Base-by-base conservation (phyloP, 2,113 vertebrate species). In the Rostratula benghalensis region DNA sequence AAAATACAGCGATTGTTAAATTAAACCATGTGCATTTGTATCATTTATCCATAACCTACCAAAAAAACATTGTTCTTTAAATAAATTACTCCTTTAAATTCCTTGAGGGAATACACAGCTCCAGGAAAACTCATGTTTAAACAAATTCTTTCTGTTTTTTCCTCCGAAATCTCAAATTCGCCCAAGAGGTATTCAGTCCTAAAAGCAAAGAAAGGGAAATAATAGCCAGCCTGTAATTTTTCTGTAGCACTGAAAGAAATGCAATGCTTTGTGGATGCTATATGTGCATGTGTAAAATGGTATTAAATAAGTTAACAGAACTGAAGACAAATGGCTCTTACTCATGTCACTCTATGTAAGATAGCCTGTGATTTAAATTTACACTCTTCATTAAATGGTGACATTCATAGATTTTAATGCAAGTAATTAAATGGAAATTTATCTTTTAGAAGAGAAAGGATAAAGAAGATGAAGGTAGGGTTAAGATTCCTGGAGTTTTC, bases 341-440 rank as follows among this genome's bases (percentile, higher is more conserved):
- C 39, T 92, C 51, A 7, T 21, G 53, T 69, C 59, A n/a, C 7
- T 41, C 79, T 37, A 10, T 87, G 53, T 28, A 10, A 60, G 68
- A 43, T 61, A 54, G 91, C 71, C 56, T 57, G 43, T 88, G 78
- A 79, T 70, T 81, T 87, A 45, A 68, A 48, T 88, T 74, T 74
- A 30, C 53, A 65, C 92, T 94, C 43, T 87, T 88, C 15, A 30
- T 84, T 85, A 84, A 77, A 70, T 83, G 41, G 64, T 91, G 48
- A 64, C 53, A 75, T 67, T 90, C 53, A 68, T 28, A 57, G 81
- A 63, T 80, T 70, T 56, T 93, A 74, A 95, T 91, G 37, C 74
- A 92, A 87, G 88, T 94, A 91, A 94, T 95, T 91, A 96, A 96
- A 93, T 75, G 45, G 76, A 95, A 93, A 79, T 39, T 94, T 91